Base-by-base conservation (phyloP, 2,888 invertebrate species). In the Caenorhabditis wallacei region DNA sequence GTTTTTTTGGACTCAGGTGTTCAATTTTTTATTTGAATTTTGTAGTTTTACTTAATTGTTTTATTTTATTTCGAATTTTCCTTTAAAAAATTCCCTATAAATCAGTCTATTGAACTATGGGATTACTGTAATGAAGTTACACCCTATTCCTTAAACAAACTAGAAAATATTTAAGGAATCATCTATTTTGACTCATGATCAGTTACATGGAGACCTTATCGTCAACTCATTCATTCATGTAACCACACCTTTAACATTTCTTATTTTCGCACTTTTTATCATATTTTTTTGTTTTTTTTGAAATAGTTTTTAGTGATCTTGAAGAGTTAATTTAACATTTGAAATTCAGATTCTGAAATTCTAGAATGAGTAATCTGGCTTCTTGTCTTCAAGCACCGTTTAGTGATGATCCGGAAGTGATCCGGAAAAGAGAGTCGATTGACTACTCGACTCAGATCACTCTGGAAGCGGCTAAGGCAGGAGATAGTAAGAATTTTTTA, bases 391-490 rank as follows among this genome's bases (percentile, higher is more conserved):
- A 71, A 1, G 83, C 83, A 13, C 64, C 79, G 22, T 84, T 70
- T 26, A 84, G 83, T 61, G 80, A 84, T 46, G 83, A 80, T 54
- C 56, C 75, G 13, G 57, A 51, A 26, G 68, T 76, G 11, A 40
- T 70, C 13, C 43, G 53, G 51, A n/a, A 26, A 26, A 35, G 83
- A 46, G 61, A 75, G 16, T 10, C 20, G 1, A 54, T 95, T 92
- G 95, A 96, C 93, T 96, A 96, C 92, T 94, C 94, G 76, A 94
- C 95, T 53, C 95, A 95, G 92, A 96, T 98, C 87, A 95, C 95
- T 1, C 94, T 95, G 88, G 95, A 96, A 89, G 94, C 94, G 93
- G 98, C 97, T 16, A 94, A 94, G 88, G 94, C 94, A 70, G 96
- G 96, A 69, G 94, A 93, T 93, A 94, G 94, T 94, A 18, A 13